phyloP scores from a whole-genome alignment of 2,888 invertebrate genomes.

The Ditula angustiorana region DNA sequence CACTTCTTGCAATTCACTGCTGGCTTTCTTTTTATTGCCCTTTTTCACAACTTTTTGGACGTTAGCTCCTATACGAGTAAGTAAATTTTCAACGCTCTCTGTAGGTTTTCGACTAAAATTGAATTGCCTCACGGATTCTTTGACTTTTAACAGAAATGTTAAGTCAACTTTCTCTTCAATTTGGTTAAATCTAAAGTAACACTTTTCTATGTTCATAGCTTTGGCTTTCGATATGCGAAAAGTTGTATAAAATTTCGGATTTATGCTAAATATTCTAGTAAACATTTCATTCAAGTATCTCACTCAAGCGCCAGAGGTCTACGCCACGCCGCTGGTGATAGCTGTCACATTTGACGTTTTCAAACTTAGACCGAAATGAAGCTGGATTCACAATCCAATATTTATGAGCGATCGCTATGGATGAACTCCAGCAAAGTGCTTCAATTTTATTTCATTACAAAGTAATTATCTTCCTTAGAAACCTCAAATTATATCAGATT shows the following conservation, averaged over 20 bases:
- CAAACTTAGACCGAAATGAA: too few relatives aligned
- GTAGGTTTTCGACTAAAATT: slow-evolving; percentile 88
- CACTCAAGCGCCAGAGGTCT: too few relatives aligned
- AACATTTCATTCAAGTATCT: slow-evolving; percentile 56
- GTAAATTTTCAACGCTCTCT: slow-evolving; percentile 87
- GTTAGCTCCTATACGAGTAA: slow-evolving; percentile 87
- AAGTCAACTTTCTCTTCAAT: slow-evolving; percentile 72
- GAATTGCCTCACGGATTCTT: slow-evolving; percentile 85
- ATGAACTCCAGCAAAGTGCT: too few relatives aligned
- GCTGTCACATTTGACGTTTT: too few relatives aligned
- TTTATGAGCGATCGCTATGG: too few relatives aligned
- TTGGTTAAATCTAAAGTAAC: slow-evolving; percentile 70
- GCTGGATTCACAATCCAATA: too few relatives aligned
- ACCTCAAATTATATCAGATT: too few relatives aligned
- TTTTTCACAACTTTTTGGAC: slow-evolving; percentile 87
- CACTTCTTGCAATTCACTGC: slow-evolving; percentile 46
- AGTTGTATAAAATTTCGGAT: slow-evolving; percentile 56
- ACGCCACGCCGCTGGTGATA: too few relatives aligned
- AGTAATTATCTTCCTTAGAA: too few relatives aligned
- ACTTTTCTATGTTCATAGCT: slow-evolving; percentile 69
- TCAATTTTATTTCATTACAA: too few relatives aligned
- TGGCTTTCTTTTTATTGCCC: slow-evolving; percentile 69
- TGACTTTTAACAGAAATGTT: slow-evolving; percentile 68
- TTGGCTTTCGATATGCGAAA: slow-evolving; percentile 60
- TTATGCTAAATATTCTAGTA: slow-evolving; percentile 46